A percentile compares a stretch with the other conserved stretches of the same genome.
phyloP scores from a whole-genome alignment of 2,113 vertebrate genomes.

The Anser cygnoides region DNA sequence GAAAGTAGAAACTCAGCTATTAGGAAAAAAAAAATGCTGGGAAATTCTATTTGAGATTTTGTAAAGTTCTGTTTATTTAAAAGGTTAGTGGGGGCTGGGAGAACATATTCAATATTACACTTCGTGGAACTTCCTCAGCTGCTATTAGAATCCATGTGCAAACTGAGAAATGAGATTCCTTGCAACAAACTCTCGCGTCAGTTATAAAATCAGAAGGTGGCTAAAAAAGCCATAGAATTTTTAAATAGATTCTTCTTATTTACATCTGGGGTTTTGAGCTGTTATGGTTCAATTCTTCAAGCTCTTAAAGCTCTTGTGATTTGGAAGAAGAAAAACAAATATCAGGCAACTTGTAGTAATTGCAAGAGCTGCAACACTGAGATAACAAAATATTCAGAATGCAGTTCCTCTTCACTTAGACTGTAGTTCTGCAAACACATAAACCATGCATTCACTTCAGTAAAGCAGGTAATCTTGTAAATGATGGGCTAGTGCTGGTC shows the following conservation, averaged over 20 bases:
- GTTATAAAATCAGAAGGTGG: conserved; percentile 32
- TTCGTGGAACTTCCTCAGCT: conserved; percentile 1
- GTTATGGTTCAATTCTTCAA: conserved; percentile 55
- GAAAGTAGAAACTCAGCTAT: not conserved
- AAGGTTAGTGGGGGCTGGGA: not conserved
- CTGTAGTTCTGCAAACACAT: not conserved
- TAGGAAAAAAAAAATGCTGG: not conserved
- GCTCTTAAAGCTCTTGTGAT: conserved; percentile 38
- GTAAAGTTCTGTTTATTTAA: not conserved
- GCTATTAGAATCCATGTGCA: not conserved
- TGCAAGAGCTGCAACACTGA: conserved; percentile 56
- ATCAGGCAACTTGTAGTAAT: conserved; percentile 46
- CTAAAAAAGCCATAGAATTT: not conserved
- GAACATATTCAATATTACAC: not conserved
- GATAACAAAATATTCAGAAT: conserved; percentile 48
- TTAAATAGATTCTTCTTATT: conserved; percentile 29
- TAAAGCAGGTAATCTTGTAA: not conserved
- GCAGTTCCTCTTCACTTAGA: conserved; percentile 9
- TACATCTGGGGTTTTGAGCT: conserved; percentile 31
- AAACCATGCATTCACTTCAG: not conserved
- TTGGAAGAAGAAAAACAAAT: conserved; percentile 63
- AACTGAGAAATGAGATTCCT: not conserved
- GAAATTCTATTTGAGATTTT: not conserved
- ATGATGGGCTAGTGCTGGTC: not conserved
- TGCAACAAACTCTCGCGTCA: not conserved